phyloP scores from a whole-genome alignment of 2,113 vertebrate species.

The Tringa solitaria region DNA sequence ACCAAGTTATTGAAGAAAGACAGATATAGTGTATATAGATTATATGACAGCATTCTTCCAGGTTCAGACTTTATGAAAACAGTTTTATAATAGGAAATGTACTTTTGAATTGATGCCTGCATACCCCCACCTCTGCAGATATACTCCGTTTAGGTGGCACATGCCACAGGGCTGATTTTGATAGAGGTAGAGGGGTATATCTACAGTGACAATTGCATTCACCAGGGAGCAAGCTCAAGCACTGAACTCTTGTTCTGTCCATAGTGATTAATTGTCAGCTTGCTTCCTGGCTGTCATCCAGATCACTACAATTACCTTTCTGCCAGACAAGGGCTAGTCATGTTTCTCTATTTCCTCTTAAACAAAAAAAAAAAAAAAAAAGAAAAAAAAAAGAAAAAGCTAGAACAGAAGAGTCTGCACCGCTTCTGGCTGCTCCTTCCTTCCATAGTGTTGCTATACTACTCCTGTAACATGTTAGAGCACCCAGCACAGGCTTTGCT shows the following conservation, averaged over 20 bases:
- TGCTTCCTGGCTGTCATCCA: neutral
- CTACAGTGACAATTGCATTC: neutral
- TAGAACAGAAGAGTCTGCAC: neutral
- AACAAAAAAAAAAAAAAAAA: neutral
- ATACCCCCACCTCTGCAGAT: neutral
- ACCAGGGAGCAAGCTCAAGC: neutral
- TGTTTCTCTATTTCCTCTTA: neutral
- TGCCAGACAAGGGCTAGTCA: neutral
- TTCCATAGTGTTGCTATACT: neutral
- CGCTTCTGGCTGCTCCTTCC: neutral
- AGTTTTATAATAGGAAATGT: neutral
- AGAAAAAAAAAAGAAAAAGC: neutral
- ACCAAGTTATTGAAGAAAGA: neutral
- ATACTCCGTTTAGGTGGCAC: neutral
- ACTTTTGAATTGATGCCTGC: neutral
- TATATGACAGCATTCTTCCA: neutral
- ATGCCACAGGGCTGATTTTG: neutral
- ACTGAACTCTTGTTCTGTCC: neutral
- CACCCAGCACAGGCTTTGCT: neutral
- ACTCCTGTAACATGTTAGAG: neutral
- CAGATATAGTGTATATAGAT: neutral
- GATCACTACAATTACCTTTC: neutral
- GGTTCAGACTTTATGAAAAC: neutral
- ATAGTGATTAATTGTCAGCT: neutral
- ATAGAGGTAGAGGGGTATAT: neutral